These are phyloP conservation scores for Littorina saxatilis DNA, from an alignment of 1,140 invertebrate species.

Conservation along the genomic window DNA sequence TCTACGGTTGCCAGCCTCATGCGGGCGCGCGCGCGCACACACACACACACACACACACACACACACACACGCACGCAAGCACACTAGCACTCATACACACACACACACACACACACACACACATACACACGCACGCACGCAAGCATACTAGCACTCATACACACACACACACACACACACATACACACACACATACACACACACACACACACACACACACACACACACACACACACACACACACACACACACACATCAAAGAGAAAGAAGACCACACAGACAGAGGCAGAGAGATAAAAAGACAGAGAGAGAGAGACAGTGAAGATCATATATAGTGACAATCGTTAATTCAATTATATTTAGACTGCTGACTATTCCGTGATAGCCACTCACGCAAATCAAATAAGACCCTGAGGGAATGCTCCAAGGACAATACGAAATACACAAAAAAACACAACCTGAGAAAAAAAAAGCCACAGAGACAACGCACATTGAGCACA, in stretches of 20 bases:
- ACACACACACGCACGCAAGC: conserved; percentile 6
- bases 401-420: no score
- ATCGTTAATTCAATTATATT: no score
- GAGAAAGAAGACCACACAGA: background rate
- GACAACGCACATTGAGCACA: no score
- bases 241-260: background rate
- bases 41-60: conserved; percentile 8
- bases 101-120: conserved; percentile 16
- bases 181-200: background rate
- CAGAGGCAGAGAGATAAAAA: no score
- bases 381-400: no score
- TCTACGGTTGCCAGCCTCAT: no score
- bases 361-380: no score
- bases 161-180: background rate
- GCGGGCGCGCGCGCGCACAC: background rate
- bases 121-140: conserved; percentile 15
- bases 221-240: background rate
- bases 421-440: no score
- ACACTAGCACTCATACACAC: conserved; percentile 6
- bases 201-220: conserved; percentile 11
- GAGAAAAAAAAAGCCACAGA: no score
- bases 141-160: background rate
- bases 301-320: no score
- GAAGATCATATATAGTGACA: no score
- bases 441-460: no score